Evolutionary conservation across 2,888 invertebrate species (phyloP).

Genomic region (Odiellus spinosus): DNA sequence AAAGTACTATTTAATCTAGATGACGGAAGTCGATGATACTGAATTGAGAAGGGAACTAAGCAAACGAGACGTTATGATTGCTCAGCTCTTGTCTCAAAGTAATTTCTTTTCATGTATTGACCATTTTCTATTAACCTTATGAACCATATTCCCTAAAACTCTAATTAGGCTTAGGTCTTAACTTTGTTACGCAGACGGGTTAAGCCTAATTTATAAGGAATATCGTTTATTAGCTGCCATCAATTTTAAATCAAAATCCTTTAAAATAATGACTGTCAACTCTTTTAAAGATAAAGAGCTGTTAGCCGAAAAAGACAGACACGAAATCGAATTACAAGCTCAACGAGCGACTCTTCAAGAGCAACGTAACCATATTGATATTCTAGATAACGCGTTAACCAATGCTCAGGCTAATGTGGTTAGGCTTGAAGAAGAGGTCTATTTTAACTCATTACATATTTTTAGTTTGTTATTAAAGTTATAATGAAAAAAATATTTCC

Average conservation of each 20-base stretch:
- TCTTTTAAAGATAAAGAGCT: conserved; percentile 88
- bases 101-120: conserved; percentile 26
- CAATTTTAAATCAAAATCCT: too few relatives aligned
- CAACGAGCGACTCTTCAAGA: conserved; percentile 77
- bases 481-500: conserved; percentile 8
- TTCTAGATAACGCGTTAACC: conserved; percentile 74
- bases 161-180: too few relatives aligned
- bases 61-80: conserved; percentile 61
- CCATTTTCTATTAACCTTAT: neutral
- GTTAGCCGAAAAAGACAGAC: conserved; percentile 70
- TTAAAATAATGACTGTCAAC: too few relatives aligned
- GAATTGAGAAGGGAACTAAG: conserved; percentile 24
- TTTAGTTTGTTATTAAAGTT: neutral
- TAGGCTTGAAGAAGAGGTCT: conserved; percentile 70
- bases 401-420: conserved; percentile 80
- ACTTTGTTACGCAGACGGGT: too few relatives aligned
- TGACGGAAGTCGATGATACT: conserved; percentile 18
- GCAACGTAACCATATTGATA: conserved; percentile 79
- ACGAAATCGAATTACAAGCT: conserved; percentile 77
- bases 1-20: neutral
- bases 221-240: too few relatives aligned
- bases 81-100: conserved; percentile 76
- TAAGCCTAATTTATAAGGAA: too few relatives aligned
- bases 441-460: neutral
- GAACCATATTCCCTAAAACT: too few relatives aligned